phyloP scores from a whole-genome alignment of 2,113 vertebrate genomes.

The Lanius collurio region DNA sequence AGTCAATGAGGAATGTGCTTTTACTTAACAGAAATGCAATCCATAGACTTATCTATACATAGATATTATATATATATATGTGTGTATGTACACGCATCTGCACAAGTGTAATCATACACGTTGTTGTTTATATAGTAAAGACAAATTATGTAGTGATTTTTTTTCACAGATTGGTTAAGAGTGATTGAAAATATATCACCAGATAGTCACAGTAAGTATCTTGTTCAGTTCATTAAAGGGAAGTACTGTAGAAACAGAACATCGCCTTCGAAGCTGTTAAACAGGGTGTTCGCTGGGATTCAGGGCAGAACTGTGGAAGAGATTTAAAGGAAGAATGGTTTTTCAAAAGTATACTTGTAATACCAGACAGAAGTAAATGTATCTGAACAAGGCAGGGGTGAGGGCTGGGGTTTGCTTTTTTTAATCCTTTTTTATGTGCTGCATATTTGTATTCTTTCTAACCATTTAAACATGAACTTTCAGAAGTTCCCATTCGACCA shows the following conservation, averaged over 20 bases:
- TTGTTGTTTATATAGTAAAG: conserved; percentile 16
- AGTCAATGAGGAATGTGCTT: conserved; percentile 21
- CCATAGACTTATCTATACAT: conserved; percentile 32
- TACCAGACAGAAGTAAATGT: conserved; percentile 35
- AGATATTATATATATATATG: neutral
- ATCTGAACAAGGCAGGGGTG: neutral
- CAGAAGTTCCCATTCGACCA: neutral
- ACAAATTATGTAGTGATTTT: conserved; percentile 18
- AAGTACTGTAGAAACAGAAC: conserved; percentile 51
- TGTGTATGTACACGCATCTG: conserved; percentile 22
- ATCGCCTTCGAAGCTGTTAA: conserved; percentile 50
- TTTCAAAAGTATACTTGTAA: conserved; percentile 40
- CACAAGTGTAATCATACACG: conserved; percentile 20
- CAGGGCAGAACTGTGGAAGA: conserved; percentile 49
- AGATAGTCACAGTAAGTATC: conserved; percentile 5
- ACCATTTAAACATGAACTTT: neutral
- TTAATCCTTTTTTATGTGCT: neutral
- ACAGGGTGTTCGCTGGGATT: conserved; percentile 41
- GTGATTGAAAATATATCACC: conserved; percentile 21
- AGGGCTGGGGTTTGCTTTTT: neutral
- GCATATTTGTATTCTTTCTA: neutral
- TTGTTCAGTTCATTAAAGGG: conserved; percentile 51
- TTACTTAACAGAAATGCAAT: conserved; percentile 25
- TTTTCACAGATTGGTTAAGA: conserved; percentile 46
- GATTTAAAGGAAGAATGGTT: conserved; percentile 58